Evolutionary conservation across 1,140 invertebrate genomes (phyloP), one percentile per base, ranked within the genome.

Genomic region (Dreissena polymorpha): DNA sequence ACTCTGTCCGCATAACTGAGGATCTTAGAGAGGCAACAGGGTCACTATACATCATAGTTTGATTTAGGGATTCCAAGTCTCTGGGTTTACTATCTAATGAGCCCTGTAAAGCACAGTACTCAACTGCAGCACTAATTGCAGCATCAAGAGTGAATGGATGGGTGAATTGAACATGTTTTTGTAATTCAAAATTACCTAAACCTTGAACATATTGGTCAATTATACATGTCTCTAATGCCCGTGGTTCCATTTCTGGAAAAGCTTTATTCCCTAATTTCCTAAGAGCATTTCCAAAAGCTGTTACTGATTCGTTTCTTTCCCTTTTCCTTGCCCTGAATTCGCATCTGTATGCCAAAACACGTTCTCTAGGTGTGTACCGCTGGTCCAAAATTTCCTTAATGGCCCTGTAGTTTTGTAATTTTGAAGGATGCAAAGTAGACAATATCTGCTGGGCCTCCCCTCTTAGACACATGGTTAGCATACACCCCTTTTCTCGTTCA

Each of bases 361-460:
- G 39, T 39, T 85, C 76, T 55, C 53, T 57, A 39, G 70, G 71
- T 21, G 64, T 25, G 50, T 79, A 85, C 29, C 76, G 69, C 29
- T 79, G 51, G 23, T 18, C 53, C 21, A 85, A 65, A 16, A 49
- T 72, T 29, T 50, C 25, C 27, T 74, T 80, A 16, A 85, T 16
- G 7, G 23, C 27, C 21, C 0, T 13, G 23, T 85, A 85, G 29
- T 70, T 21, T 27, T 51, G 10, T 27, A 85, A 18, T 65, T 69
- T 27, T 8, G 57, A 51, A 14, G 18, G n/a, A 14, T 63, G 69
- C 16, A 74, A 49, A 65, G 77, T 70, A 12, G 68, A 57, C 21
- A 85, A 53, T 10, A 85, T 12, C 53, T 67, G 68, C 74, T 80
- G 70, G 16, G 70, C 83, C 53, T 67, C 27, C 10, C 83, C 83